Base-by-base conservation (phyloP, 2,113 vertebrate species). In the Prunella himalayana region DNA sequence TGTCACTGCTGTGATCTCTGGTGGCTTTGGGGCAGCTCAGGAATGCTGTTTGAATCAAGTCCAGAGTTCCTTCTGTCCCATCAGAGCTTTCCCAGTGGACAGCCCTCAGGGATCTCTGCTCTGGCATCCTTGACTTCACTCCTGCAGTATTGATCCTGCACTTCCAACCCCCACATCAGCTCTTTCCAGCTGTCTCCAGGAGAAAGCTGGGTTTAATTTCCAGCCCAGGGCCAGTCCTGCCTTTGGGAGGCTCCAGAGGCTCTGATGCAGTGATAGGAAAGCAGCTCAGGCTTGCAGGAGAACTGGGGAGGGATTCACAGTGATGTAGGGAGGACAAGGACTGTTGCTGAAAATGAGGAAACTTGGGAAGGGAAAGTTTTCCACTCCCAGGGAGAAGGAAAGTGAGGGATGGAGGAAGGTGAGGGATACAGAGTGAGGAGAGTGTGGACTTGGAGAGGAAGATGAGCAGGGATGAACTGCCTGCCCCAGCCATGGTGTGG, bases 211-310 rank as follows among this genome's bases (percentile, higher is more conserved):
- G 4, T 28, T 28, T 21, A 0, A 39, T 64, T 53, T 33, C 42
- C 47, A 31, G 16, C 4, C 2, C 11, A 4, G 37, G 23, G 33
- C 21, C 21, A 20, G 18, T 45, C 22, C 31, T 68, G 64, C 63
- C 71, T 54, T 57, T 17, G 45, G 35, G 72, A 81, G 35, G 60
- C 50, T 53, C 59, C 20, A 5, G 60, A 28, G 53, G 13, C 66
- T 81, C 72, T 0, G 0, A 0, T 0, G 6, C 13, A 30, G 22
- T 2, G 3, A 13, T 15, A 18, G 42, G 31, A 18, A 50, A 59
- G 53, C 0, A 0, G 86, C 28, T 60, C 8, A 17, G 54, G 54
- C 11, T 28, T 80, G 81, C 72, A 21, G 85, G 63, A 70, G 16
- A 8, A 15, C 1, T 2, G 2, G 35, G 19, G n/a, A 37, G 49